phyloP scores from a whole-genome alignment of 1,140 invertebrate genomes.

The Stenopsyche tienmushanensis region DNA sequence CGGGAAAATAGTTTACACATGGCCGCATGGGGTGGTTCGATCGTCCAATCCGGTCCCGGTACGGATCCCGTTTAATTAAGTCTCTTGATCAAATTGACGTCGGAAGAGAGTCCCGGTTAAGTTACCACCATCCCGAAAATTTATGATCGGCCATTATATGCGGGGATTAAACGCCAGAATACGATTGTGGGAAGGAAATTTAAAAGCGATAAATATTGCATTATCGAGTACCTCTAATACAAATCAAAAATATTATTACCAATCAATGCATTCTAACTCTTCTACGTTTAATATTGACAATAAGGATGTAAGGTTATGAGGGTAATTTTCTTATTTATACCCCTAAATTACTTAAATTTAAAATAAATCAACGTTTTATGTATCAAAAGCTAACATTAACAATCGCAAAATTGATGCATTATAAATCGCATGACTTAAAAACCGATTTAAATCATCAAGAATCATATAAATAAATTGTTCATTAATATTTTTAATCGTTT shows the following conservation, averaged over 20 bases:
- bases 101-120: not conserved
- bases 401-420: too few relatives aligned
- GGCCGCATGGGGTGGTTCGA: too few relatives aligned
- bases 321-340: not conserved
- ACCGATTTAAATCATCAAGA: too few relatives aligned
- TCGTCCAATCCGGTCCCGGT: not conserved
- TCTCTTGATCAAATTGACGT: slow-evolving; percentile 2
- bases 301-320: too few relatives aligned
- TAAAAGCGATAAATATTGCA: not conserved
- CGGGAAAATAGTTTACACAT: not conserved
- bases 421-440: too few relatives aligned
- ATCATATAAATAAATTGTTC: too few relatives aligned
- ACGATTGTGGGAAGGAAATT: not conserved
- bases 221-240: not conserved
- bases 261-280: not conserved
- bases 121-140: not conserved
- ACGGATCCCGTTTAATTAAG: not conserved
- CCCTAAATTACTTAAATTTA: not conserved
- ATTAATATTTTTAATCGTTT: too few relatives aligned
- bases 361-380: not conserved
- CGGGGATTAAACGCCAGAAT: not conserved
- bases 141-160: slow-evolving; percentile 8
- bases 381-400: too few relatives aligned
- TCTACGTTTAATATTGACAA: not conserved
- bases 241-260: not conserved